Evolutionary conservation across 2,888 invertebrate genomes (phyloP), one percentile per base, ranked within the genome.

Genomic region (Eurois occulta): DNA sequence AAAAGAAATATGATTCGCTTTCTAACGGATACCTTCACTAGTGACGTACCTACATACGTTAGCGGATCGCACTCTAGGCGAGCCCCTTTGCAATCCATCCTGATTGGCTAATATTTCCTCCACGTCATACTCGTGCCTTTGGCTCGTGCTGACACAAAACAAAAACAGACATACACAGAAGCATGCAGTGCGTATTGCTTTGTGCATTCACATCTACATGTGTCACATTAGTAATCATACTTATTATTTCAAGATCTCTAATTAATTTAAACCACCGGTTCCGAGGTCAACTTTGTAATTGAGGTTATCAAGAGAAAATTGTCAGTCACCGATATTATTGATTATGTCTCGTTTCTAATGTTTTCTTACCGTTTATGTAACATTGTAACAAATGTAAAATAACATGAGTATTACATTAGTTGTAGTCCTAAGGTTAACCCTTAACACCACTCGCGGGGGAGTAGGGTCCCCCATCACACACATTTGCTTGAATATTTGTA

Each of bases 241-340:
- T n/a, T 0, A 80, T 68, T 55, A 84, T 70, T 79, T 58, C 64
- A 58, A 58, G 71, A 64, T 58, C 46, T 24, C 64, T 64, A 68
- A 78, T 78, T 84, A 65, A 43, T 58, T 79, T 24, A 41, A 64
- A 48, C 38, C 55, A 48, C 79, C 38, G 79, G 55, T 64, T 64
- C 32, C 13, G n/a, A 35, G 69, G 38, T 41, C 55, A 46, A 6
- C 6, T 41, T 64, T 79, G 46, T 80, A 84, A 79, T 79, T 80
- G 80, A 79, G 80, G 80, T 80, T 84, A 80, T 80, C 80, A 7
- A 43, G 24, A 41, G 55, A 68, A 68, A 78, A 80, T 62, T 55
- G 43, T 55, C 32, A n/a, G 0, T 62, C n/a, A 32, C 46, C 32
- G 32, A 84, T 64, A 41, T 10, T 46, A 55, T 35, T 41, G 7